phyloP scores from a whole-genome alignment of 2,113 vertebrate species.

The Hydrochoerus hydrochaeris region DNA sequence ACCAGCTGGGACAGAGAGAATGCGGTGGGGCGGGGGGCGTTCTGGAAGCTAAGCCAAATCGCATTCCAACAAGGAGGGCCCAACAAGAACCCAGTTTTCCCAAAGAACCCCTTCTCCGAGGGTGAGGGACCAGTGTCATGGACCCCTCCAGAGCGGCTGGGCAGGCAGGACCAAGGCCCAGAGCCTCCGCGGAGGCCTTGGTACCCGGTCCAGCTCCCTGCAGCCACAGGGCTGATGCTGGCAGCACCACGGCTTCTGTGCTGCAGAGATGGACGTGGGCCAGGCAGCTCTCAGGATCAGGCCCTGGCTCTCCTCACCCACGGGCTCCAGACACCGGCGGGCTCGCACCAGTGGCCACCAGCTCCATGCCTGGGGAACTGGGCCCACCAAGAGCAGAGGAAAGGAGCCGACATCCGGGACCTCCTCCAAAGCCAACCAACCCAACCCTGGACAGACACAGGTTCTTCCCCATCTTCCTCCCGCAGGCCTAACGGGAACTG shows the following conservation, averaged over 20 bases:
- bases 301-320: too few relatives aligned
- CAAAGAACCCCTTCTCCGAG: too few relatives aligned
- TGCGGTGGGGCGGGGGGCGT: background rate
- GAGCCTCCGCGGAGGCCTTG: too few relatives aligned
- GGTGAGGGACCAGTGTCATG: background rate
- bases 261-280: background rate
- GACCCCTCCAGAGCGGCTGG: background rate
- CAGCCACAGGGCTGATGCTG: background rate
- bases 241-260: background rate
- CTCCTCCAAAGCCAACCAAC: background rate
- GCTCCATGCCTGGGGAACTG: background rate
- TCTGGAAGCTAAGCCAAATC: background rate
- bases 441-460: background rate
- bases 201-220: background rate
- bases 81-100: accelerated
- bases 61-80: background rate
- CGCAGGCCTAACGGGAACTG: background rate
- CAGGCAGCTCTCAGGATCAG: background rate
- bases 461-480: background rate
- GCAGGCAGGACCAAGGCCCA: accelerated
- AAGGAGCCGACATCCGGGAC: background rate
- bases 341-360: background rate
- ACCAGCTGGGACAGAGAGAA: background rate
- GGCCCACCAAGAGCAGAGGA: background rate
- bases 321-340: background rate